Percentiles rank a stretch among this genome's conserved stretches.
Conservation (phyloP, 2,888 invertebrate species). For the Cephus sareptanus region DNA sequence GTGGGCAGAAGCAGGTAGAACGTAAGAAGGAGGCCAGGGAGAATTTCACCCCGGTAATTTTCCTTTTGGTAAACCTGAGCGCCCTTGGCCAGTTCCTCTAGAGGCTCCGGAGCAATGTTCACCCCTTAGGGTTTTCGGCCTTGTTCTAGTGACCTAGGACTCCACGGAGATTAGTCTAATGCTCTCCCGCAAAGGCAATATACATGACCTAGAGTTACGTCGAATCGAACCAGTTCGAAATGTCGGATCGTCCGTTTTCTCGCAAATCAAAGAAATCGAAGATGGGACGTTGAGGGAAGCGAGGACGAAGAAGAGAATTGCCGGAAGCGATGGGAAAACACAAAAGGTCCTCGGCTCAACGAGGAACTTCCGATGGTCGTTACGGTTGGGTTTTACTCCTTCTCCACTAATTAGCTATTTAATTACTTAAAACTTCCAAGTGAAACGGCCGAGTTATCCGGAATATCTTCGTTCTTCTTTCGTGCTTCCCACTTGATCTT, state of each 20-base stretch:
- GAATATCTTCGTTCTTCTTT: neutral
- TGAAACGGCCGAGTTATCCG: neutral
- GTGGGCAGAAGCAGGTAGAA: neutral
- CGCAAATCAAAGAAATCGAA: neutral
- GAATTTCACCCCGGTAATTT: neutral
- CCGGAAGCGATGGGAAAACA: neutral
- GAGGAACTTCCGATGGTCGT: neutral
- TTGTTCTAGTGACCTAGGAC: neutral
- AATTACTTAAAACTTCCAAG: neutral
- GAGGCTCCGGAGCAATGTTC: neutral
- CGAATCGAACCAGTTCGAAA: too few species aligned
- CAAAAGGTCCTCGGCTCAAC: neutral
- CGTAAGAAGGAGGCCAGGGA: neutral
- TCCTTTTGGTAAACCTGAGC: neutral
- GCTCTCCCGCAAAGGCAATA: neutral
- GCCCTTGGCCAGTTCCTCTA: neutral
- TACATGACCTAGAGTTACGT: too few species aligned
- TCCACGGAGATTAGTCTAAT: neutral
- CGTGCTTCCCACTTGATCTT: neutral
- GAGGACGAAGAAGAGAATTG: neutral
- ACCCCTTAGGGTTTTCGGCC: neutral
- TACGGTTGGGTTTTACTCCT: neutral
- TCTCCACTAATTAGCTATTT: neutral
- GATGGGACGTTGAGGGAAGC: neutral
- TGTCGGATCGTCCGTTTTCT: neutral